phyloP scores from a whole-genome alignment of 2,888 invertebrate species.

The Nematopogon swammerdamellus region DNA sequence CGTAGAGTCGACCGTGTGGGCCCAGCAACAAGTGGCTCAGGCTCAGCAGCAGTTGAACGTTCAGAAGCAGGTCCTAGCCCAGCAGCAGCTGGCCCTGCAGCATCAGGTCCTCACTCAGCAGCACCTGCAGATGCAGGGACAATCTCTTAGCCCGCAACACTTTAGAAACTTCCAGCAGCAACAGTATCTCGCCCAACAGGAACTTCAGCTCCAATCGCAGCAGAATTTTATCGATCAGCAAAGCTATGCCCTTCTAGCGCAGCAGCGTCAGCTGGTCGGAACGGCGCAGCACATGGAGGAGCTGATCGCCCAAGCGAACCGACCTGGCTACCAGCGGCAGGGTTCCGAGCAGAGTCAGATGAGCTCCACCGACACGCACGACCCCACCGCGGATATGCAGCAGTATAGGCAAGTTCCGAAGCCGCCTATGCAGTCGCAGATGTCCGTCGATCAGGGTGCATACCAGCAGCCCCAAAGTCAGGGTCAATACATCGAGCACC shows the following conservation, averaged over 20 bases:
- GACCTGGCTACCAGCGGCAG: constrained; percentile 41
- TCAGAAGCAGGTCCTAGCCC: constrained; percentile 46
- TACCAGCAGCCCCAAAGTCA: constrained; percentile 21
- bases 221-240: constrained; percentile 58
- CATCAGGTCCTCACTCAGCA: constrained; percentile 46
- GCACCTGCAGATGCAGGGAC: constrained; percentile 40
- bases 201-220: constrained; percentile 47
- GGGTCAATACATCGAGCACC: constrained; percentile 18
- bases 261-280: constrained; percentile 48
- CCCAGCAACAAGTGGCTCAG: constrained; percentile 43
- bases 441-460: constrained; percentile 38
- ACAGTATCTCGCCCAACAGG: constrained; percentile 50
- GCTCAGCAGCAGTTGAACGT: constrained; percentile 46
- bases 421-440: constrained; percentile 21
- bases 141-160: constrained; percentile 44
- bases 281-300: constrained; percentile 52
- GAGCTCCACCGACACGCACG: constrained; percentile 32
- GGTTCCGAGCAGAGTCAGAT: constrained; percentile 46
- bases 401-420: constrained; percentile 14
- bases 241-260: constrained; percentile 46
- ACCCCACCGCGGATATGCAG: constrained; percentile 29
- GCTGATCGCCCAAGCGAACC: constrained; percentile 33
- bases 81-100: constrained; percentile 46
- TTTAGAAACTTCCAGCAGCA: constrained; percentile 44
- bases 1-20: constrained; percentile 32